These are phyloP conservation scores for Gonioctena quinquepunctata DNA, from an alignment of 1,140 invertebrate species.

Conservation along the genomic window DNA sequence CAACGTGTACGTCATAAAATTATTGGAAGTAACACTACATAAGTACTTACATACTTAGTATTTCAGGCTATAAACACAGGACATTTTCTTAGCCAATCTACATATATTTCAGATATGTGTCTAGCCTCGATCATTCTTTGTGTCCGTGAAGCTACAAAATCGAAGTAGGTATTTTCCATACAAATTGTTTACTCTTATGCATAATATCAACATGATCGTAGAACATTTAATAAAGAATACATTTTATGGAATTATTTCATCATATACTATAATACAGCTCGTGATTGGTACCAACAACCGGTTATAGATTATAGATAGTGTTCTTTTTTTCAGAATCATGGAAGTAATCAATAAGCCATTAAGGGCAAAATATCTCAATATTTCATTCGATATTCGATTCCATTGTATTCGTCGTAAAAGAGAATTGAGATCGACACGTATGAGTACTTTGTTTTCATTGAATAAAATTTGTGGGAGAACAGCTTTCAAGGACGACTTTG, in stretches of 20 bases:
- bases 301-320: neutral
- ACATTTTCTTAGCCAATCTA: too few species aligned
- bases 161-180: too few species aligned
- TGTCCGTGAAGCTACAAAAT: too few species aligned
- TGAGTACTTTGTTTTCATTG: neutral
- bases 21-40: too few species aligned
- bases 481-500: neutral
- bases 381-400: neutral
- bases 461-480: neutral
- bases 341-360: neutral
- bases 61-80: too few species aligned
- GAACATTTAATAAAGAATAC: neutral
- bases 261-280: neutral
- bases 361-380: neutral
- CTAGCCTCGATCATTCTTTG: too few species aligned
- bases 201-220: neutral
- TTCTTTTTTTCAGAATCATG: neutral
- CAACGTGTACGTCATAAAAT: too few species aligned
- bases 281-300: conserved; percentile 2
- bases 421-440: neutral
- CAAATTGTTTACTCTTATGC: too few species aligned
- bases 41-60: too few species aligned
- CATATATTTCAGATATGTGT: too few species aligned
- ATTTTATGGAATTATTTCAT: conserved; percentile 3
- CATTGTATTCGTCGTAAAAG: neutral